phyloP scores from a whole-genome alignment of 2,888 invertebrate genomes.

The Dasysyrphus albostriatus region DNA sequence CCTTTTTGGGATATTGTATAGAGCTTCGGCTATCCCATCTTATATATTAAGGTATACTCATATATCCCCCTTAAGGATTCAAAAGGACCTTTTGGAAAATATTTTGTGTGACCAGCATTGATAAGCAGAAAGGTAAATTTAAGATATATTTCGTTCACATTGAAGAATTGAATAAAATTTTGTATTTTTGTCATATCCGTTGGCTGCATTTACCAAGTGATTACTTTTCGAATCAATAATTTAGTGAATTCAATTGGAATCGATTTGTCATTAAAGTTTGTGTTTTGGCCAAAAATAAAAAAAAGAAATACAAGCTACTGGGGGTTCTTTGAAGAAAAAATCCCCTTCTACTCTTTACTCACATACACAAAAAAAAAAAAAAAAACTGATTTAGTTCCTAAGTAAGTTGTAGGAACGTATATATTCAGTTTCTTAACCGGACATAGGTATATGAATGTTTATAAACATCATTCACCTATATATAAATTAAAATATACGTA shows the following conservation, averaged over 20 bases:
- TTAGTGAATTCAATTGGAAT: conserved; percentile 64
- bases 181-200: conserved; percentile 74
- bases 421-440: background rate
- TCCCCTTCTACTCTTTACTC: background rate
- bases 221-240: conserved; percentile 74
- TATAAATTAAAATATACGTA: conserved; percentile 5
- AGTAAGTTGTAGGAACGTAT: conserved; percentile 1
- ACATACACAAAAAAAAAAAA: conserved; percentile 22
- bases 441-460: background rate
- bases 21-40: conserved; percentile 27
- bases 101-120: conserved; percentile 72
- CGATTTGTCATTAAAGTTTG: conserved; percentile 70
- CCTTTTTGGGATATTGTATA: conserved; percentile 71
- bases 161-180: conserved; percentile 36
- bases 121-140: conserved; percentile 67
- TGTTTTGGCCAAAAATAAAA: background rate
- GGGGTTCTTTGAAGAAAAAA: background rate
- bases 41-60: background rate
- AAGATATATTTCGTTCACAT: background rate
- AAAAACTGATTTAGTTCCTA: conserved; percentile 52
- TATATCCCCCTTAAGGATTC: conserved; percentile 51
- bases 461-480: background rate
- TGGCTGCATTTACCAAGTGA: conserved; percentile 72
- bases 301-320: background rate
- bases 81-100: conserved; percentile 50